Evolutionary conservation across 2,113 vertebrate species (phyloP), one percentile per base, ranked within the genome.

Genomic region (Kryptolebias marmoratus): DNA sequence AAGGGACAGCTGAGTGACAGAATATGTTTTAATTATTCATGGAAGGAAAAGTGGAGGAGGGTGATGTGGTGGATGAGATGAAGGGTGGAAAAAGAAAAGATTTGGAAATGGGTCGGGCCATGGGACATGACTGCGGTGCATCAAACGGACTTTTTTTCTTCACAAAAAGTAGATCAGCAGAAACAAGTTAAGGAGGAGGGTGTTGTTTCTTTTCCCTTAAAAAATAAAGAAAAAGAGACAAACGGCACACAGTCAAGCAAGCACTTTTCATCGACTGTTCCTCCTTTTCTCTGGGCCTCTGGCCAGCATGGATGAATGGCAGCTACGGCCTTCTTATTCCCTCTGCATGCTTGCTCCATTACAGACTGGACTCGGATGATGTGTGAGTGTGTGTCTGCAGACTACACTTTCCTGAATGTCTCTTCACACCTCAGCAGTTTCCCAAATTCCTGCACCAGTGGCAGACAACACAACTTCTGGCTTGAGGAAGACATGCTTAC

Each of bases 291-390:
- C 79, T 79, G 71, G 79, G 87, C 80, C 59, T 44, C 27, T 30
- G 72, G 78, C 87, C 81, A 88, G 71, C 61, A 0, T 52, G 73
- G 80, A 87, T 85, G 84, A 89, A 84, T 86, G 82, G 76, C 89
- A 84, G 79, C 72, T 77, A 69, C 73, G 71, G 70, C 62, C 56
- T 42, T 83, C 60, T 75, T 80, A 70, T 81, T 81, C 70, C 64
- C 73, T 55, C 75, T 60, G 72, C 77, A 80, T 69, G 30, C 73
- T 90, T 84, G 71, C 86, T 90, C 79, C 79, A 84, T 85, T 77
- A 83, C 72, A 79, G 84, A 36, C 71, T 73, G 75, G 71, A 70
- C 71, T 64, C 47, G 76, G 64, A 79, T 85, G 84, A 83, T 73
- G 79, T 79, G 76, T 62, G 68, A 64, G 71, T 36, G 16, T 11